Conservation (phyloP, 2,113 vertebrate species). For the Numida meleagris region DNA sequence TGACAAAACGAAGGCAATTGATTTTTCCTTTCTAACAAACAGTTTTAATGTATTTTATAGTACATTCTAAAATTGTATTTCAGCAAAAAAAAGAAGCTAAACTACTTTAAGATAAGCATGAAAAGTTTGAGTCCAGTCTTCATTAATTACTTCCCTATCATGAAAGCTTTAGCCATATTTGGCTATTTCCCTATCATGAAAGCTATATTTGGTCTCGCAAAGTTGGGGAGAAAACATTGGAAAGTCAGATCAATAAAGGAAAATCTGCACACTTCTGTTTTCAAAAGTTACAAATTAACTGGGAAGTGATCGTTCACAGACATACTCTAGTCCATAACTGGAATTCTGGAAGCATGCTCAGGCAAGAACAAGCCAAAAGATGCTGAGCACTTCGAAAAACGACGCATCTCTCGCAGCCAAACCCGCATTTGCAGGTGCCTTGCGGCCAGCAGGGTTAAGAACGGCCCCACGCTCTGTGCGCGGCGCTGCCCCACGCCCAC, state of each 20-base stretch:
- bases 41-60: conserved; percentile 45
- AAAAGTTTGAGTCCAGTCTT: conserved; percentile 27
- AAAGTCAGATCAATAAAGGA: not conserved
- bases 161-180: too few species aligned
- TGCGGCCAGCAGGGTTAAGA: not conserved
- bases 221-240: not conserved
- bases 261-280: not conserved
- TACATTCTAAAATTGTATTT: conserved; percentile 32
- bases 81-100: not conserved
- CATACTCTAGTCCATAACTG: not conserved
- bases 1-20: not conserved
- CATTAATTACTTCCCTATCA: conserved; percentile 30
- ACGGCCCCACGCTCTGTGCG: fast-evolving
- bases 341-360: not conserved
- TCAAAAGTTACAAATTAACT: not conserved
- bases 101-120: not conserved
- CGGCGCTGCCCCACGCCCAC: not conserved
- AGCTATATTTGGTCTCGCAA: not conserved
- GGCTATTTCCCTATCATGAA: not conserved
- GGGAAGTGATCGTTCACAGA: not conserved
- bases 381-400: not conserved
- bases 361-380: not conserved
- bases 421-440: not conserved
- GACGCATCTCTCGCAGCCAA: fast-evolving
- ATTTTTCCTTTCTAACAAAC: conserved; percentile 57